Conservation (phyloP, 2,797 vertebrate species). For the Tinamus major region DNA sequence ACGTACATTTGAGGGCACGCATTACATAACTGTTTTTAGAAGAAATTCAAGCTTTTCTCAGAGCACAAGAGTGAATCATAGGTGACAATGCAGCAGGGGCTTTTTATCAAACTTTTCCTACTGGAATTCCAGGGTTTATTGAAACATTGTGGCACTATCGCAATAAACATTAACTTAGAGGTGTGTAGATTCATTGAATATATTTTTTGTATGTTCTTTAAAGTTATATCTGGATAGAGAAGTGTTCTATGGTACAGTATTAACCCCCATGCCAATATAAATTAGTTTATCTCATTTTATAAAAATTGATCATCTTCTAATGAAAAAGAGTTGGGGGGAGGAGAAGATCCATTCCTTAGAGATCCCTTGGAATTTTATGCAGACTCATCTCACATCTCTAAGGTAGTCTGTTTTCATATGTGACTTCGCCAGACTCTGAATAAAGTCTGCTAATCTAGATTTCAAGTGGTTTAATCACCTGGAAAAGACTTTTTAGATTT, state of each 20-base stretch:
- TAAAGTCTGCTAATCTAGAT: neutral
- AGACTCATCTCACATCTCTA: neutral
- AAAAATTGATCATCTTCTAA: neutral
- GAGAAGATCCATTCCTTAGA: neutral
- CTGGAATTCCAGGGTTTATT: neutral
- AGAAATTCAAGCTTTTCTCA: neutral
- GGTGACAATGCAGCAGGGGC: neutral
- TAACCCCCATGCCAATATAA: neutral
- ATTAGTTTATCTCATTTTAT: neutral
- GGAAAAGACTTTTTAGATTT: neutral
- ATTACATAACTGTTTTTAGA: neutral
- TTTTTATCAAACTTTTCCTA: neutral
- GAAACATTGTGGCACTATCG: neutral
- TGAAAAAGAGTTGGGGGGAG: neutral
- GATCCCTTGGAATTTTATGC: neutral
- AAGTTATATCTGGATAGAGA: neutral
- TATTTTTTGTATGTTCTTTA: neutral
- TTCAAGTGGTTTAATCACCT: neutral
- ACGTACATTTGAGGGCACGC: neutral
- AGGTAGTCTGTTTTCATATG: neutral
- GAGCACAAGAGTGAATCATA: neutral
- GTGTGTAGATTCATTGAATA: no score
- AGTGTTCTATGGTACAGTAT: neutral
- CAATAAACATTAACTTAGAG: neutral
- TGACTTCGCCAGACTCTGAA: neutral